A percentile compares a stretch with the other conserved stretches of the same genome.
These are phyloP conservation scores for Saccostrea glomerata DNA, from an alignment of 1,140 invertebrate genomes.

Conservation along the genomic window DNA sequence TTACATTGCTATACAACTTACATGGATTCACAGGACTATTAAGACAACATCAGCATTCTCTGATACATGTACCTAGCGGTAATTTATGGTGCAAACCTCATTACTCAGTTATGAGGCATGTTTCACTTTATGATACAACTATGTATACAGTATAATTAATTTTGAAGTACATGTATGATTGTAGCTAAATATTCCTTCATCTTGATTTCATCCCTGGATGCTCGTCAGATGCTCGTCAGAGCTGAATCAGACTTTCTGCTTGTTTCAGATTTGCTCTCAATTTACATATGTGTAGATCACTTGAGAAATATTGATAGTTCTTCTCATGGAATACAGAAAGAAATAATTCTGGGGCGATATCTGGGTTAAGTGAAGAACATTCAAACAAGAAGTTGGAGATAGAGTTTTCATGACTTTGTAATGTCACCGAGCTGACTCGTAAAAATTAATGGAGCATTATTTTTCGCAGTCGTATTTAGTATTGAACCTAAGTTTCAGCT, in stretches of 20 bases:
- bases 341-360: not conserved
- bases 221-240: not conserved
- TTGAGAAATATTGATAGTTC: constrained; percentile 32
- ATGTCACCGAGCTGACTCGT: not conserved
- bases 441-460: constrained; percentile 23
- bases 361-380: not conserved
- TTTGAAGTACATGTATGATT: not conserved
- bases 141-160: not conserved
- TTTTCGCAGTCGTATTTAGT: constrained; percentile 3
- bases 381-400: not conserved
- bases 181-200: not conserved
- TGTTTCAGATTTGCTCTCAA: too few species aligned
- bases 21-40: not conserved
- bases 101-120: not conserved
- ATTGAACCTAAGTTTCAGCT: not conserved
- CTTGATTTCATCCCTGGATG: not conserved
- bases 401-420: constrained; percentile 13
- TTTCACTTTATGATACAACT: not conserved
- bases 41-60: not conserved
- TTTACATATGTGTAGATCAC: not conserved
- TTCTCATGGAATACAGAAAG: not conserved
- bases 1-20: not conserved
- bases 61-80: not conserved
- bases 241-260: not conserved
- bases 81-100: not conserved